Evolutionary conservation across 2,797 vertebrate genomes (phyloP).

Genomic region (Brotula barbata): DNA sequence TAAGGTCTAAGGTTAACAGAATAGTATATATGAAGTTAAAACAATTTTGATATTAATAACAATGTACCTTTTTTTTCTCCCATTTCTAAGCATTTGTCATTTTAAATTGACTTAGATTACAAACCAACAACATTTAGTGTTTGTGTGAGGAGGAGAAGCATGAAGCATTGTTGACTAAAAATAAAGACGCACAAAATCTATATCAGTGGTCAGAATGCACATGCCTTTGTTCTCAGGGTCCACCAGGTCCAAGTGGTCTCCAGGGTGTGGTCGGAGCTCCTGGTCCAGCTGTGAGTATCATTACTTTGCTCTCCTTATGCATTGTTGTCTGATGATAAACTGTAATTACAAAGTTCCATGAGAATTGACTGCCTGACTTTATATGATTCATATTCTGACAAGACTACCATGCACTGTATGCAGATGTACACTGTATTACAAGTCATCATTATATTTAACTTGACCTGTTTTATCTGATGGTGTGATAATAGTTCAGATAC

Average conservation of each 20-base stretch:
- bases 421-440: neutral
- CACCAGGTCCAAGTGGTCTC: slow-evolving; percentile 89
- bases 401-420: neutral
- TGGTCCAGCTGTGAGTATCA: slow-evolving; percentile 92
- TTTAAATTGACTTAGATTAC: slow-evolving; percentile 8
- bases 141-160: neutral
- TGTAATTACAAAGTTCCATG: no score
- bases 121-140: no score
- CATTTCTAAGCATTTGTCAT: slow-evolving; percentile 9
- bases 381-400: neutral
- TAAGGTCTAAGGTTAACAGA: no score
- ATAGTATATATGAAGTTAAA: no score
- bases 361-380: no score
- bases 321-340: no score
- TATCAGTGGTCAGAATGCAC: neutral
- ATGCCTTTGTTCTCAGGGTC: slow-evolving; percentile 80
- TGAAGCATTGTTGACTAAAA: neutral
- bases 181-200: neutral
- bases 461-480: slow-evolving; percentile 1
- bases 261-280: slow-evolving; percentile 96
- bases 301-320: neutral
- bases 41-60: no score
- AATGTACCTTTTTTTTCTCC: no score
- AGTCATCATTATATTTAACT: neutral
- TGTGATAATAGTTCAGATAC: slow-evolving; percentile 14